Conservation (phyloP, 2,797 vertebrate genomes). For the Eulemur albifrons region DNA sequence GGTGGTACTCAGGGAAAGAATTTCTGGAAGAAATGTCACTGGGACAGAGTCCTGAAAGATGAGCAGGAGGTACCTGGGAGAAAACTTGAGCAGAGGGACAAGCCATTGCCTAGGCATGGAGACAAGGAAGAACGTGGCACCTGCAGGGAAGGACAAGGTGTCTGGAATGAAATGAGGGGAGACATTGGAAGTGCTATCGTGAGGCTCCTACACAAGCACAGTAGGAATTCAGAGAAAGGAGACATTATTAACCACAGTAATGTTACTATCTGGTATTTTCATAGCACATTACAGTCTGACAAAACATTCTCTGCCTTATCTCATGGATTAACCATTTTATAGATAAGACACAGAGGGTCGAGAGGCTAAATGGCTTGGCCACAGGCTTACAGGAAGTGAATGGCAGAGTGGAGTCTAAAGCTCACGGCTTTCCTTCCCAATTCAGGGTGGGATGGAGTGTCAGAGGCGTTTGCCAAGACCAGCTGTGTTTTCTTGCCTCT, state of each 20-base stretch:
- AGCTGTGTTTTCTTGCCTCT: not conserved
- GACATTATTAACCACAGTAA: not conserved
- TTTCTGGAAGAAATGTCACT: not conserved
- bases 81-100: not conserved
- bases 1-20: not conserved
- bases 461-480: not conserved
- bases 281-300: not conserved
- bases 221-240: not conserved
- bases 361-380: not conserved
- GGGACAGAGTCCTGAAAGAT: not conserved
- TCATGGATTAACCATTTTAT: not conserved
- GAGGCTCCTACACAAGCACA: not conserved
- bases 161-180: not conserved
- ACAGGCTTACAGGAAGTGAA: not conserved
- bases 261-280: not conserved
- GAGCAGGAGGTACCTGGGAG: not conserved
- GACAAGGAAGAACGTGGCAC: not conserved
- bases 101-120: fast-evolving
- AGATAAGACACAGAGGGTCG: not conserved
- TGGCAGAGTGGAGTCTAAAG: not conserved
- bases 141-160: not conserved
- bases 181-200: no score
- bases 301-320: slow-evolving; percentile 7
- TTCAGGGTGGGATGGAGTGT: not conserved
- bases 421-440: not conserved